Evolutionary conservation across 2,797 vertebrate genomes (phyloP).

Genomic region (Ambastaia sidthimunki): DNA sequence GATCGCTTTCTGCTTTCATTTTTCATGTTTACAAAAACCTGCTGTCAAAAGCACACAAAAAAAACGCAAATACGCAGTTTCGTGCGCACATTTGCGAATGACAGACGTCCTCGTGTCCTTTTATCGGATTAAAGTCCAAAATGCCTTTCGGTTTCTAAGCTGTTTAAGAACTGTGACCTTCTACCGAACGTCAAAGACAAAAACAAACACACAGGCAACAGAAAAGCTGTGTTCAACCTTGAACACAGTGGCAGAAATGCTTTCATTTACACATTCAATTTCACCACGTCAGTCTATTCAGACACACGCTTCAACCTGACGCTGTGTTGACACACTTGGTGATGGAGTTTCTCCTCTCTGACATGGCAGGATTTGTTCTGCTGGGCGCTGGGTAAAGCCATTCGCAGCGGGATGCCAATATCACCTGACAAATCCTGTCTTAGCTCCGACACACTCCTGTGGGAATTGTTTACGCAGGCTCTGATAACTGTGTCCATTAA

Average conservation of each 20-base stretch:
- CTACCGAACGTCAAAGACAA: slow-evolving; percentile 12
- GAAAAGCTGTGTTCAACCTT: slow-evolving; percentile 32
- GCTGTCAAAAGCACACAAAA: not conserved
- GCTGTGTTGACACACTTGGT: slow-evolving; percentile 20
- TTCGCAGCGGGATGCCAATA: slow-evolving; percentile 23
- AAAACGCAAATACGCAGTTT: not conserved
- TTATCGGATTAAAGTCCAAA: not conserved
- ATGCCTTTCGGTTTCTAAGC: slow-evolving; percentile 8
- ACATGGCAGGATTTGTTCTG: slow-evolving; percentile 44
- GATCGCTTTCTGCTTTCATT: slow-evolving; percentile 7
- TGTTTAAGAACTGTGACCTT: slow-evolving; percentile 22
- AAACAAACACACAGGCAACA: slow-evolving; percentile 37
- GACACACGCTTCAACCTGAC: slow-evolving; percentile 4
- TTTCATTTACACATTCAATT: slow-evolving; percentile 48
- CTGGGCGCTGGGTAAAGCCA: slow-evolving; percentile 1
- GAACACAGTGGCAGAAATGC: slow-evolving; percentile 46
- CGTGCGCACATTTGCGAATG: not conserved
- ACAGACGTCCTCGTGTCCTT: not conserved
- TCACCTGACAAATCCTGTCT: slow-evolving; percentile 48
- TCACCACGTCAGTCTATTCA: slow-evolving; percentile 27
- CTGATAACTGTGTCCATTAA: slow-evolving; percentile 33
- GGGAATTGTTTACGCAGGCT: slow-evolving; percentile 19
- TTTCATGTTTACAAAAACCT: not conserved
- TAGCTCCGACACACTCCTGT: too few relatives aligned
- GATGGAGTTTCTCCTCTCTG: slow-evolving; percentile 38